These are phyloP conservation scores for Hartigia nigra DNA, from an alignment of 2,888 invertebrate genomes.

Conservation along the genomic window DNA sequence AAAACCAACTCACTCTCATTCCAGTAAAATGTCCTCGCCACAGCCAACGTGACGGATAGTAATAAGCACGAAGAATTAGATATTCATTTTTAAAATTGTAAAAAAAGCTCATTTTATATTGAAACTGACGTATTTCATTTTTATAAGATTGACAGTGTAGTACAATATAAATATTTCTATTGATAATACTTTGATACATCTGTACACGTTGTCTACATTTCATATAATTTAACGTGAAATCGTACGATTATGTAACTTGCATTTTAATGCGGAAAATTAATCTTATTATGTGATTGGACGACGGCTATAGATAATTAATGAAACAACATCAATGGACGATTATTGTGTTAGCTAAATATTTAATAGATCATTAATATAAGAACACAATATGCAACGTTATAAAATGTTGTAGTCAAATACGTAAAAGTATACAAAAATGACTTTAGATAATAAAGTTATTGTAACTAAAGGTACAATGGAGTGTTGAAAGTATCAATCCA, in stretches of 20 bases:
- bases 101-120: background rate
- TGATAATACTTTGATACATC: background rate
- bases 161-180: background rate
- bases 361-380: background rate
- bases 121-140: background rate
- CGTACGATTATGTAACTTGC: too few species aligned
- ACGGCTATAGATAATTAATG: background rate
- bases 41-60: conserved; percentile 38
- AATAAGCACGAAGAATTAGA: background rate
- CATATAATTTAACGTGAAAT: too few species aligned
- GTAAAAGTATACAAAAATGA: background rate
- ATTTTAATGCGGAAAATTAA: too few species aligned
- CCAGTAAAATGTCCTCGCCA: conserved; percentile 58
- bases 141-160: background rate
- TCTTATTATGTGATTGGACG: too few species aligned
- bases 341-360: background rate
- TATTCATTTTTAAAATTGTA: background rate
- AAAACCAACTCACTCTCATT: conserved; percentile 54
- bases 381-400: background rate
- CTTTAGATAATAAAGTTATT: background rate
- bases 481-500: background rate
- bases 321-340: background rate
- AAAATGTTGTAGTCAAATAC: background rate
- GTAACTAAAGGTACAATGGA: background rate
- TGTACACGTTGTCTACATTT: background rate